Percentiles rank a stretch among this genome's conserved stretches.
These are phyloP conservation scores for Cistogaster globosa DNA, from an alignment of 2,888 invertebrate genomes.

Conservation along the genomic window DNA sequence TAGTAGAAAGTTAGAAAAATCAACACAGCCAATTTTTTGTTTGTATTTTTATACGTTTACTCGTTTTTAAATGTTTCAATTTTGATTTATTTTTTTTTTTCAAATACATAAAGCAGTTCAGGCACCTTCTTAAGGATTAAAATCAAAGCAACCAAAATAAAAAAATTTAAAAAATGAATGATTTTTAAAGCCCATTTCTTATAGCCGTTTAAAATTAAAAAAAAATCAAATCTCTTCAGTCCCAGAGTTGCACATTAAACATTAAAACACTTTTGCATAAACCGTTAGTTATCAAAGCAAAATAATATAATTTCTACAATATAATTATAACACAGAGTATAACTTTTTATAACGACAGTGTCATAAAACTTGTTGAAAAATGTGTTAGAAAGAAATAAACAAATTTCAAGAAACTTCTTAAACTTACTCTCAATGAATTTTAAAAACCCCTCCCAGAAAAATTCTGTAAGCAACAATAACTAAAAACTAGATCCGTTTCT, in stretches of 20 bases:
- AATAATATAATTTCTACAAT: not conserved
- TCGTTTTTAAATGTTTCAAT: too few relatives aligned
- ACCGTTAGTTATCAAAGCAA: not conserved
- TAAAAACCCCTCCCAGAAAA: slow-evolving; percentile 50
- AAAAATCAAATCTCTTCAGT: too few relatives aligned
- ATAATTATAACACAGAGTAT: not conserved
- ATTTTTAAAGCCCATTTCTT: too few relatives aligned
- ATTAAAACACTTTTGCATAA: not conserved
- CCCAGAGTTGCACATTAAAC: slow-evolving; percentile 1
- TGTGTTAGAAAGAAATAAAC: not conserved
- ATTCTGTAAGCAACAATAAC: slow-evolving; percentile 34
- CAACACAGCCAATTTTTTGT: too few relatives aligned
- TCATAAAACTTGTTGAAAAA: not conserved
- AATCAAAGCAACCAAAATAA: too few relatives aligned
- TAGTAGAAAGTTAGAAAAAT: too few relatives aligned
- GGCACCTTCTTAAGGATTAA: too few relatives aligned
- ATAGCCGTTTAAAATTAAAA: too few relatives aligned
- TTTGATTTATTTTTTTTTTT: too few relatives aligned
- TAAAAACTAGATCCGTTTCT: not conserved
- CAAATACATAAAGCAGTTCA: too few relatives aligned
- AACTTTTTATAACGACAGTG: not conserved
- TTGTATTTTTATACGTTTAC: too few relatives aligned
- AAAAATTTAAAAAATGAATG: too few relatives aligned
- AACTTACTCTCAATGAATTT: slow-evolving; percentile 40
- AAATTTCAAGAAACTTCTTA: slow-evolving; percentile 4